These are phyloP conservation scores for Drosophila sordidapex DNA, from an alignment of 2,888 invertebrate species.

Conservation along the genomic window DNA sequence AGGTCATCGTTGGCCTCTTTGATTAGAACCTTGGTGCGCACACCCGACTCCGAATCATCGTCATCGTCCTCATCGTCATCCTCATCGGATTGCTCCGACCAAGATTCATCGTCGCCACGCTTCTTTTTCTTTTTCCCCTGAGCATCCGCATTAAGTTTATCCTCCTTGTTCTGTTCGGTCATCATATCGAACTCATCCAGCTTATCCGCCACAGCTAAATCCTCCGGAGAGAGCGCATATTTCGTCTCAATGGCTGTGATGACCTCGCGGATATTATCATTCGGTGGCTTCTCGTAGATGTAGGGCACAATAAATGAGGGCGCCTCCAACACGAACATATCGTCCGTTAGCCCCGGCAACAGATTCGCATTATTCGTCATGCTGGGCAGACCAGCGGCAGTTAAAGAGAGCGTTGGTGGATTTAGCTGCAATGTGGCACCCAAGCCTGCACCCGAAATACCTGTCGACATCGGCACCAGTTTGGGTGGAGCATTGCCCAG, in stretches of 20 bases:
- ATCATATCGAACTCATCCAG: constrained; percentile 86
- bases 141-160: constrained; percentile 69
- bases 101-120: constrained; percentile 87
- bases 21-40: constrained; percentile 85
- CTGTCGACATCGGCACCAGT: constrained; percentile 72
- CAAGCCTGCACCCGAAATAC: constrained; percentile 7
- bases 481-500: constrained; percentile 84
- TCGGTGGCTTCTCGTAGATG: constrained; percentile 95
- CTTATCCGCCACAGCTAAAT: constrained; percentile 87
- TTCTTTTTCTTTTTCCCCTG: constrained; percentile 83
- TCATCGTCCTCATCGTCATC: constrained; percentile 86
- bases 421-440: constrained; percentile 59
- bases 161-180: constrained; percentile 85
- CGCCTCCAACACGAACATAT: constrained; percentile 96
- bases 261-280: constrained; percentile 91
- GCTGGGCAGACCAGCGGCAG: constrained; percentile 66
- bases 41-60: constrained; percentile 86
- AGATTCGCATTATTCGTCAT: constrained; percentile 87
- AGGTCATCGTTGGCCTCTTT: constrained; percentile 87
- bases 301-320: constrained; percentile 97
- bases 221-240: constrained; percentile 85
- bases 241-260: constrained; percentile 88
- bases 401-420: constrained; percentile 68
- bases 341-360: constrained; percentile 93
- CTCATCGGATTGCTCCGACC: constrained; percentile 87